phyloP scores from a whole-genome alignment of 1,140 invertebrate genomes.

The Magallana angulata region DNA sequence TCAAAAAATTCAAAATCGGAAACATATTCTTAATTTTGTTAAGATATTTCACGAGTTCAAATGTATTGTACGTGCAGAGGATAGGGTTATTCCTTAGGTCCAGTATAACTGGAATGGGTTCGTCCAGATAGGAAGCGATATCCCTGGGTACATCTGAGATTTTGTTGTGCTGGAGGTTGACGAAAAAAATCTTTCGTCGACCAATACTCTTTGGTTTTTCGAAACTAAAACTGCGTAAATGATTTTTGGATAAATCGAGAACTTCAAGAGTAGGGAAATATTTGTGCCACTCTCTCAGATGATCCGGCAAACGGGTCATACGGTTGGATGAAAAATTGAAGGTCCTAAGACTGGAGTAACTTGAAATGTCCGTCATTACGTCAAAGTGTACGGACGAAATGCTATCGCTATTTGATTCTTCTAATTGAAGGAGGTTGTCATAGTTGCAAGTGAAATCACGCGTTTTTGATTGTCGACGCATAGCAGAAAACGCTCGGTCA shows the following conservation, averaged over 20 bases:
- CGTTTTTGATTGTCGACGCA: slow-evolving; percentile 19
- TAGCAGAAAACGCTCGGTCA: background rate
- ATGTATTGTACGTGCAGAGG: background rate
- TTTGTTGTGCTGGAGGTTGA: slow-evolving; percentile 27
- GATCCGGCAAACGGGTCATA: background rate
- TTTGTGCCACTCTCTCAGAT: slow-evolving; percentile 15
- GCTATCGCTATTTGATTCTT: slow-evolving; percentile 21
- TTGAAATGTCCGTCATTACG: background rate
- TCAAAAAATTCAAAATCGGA: background rate
- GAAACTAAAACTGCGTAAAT: slow-evolving; percentile 1
- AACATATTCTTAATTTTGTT: slow-evolving; percentile 21
- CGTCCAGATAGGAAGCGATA: background rate
- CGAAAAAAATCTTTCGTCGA: background rate
- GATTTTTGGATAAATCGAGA: slow-evolving; percentile 36
- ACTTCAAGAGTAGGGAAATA: slow-evolving; percentile 29
- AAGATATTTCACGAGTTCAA: slow-evolving; percentile 30
- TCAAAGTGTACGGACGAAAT: slow-evolving; percentile 16
- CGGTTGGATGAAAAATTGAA: slow-evolving; percentile 38
- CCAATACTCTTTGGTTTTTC: background rate
- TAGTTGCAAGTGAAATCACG: background rate
- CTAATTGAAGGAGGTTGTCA: background rate
- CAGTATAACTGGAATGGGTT: background rate
- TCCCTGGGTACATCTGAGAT: background rate
- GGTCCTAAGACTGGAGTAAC: background rate
- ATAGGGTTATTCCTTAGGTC: slow-evolving; percentile 42